Base-by-base conservation (phyloP, 2,113 vertebrate species). In the Eptesicus fuscus region DNA sequence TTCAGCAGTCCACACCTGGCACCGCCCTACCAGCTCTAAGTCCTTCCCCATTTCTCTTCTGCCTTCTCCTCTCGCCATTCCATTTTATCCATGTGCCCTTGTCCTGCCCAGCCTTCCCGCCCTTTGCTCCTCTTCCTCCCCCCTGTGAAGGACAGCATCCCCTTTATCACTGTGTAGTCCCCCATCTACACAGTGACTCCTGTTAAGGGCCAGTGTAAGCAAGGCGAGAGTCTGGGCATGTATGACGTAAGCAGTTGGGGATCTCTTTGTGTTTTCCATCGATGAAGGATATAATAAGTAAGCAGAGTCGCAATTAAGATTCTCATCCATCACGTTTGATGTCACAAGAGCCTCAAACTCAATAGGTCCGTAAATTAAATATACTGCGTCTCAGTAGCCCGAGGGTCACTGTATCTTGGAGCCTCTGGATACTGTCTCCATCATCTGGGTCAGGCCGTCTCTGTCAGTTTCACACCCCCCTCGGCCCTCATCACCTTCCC, bases 271-370 rank as follows among this genome's bases (percentile, higher is more conserved):
- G 73, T 49, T 92, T 92, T 20, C 47, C 56, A 61, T 2, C 30
- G 37, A 65, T 78, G 78, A 91, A 51, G 35, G 67, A 63, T 37
- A 37, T 18, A 44, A 28, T 74, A 87, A 67, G 47, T 78, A 86
- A 53, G 59, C 59, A 47, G 83, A 93, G 61, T 70, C 70, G 71
- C 51, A 74, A 16, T 44, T 69, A 94, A 93, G 89, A 79, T 65
- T 32, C 20, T 86, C 44, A 44, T 83, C 35, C 9, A 17, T 95
- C 13, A 37, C 16, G 13, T 83, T 88, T 85, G 25, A 88, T 70
- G 56, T 44, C 82, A 71, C 44, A 71, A 65, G 76, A 92, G 69
- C 83, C 56, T 91, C 28, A 63, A 74, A 90, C 22, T 73, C 44
- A 47, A 4, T 77, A 42, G 44, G 11, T 49, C 56, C 8, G 0